Conservation (phyloP, 37 sponge, comb jelly and placozoan genomes). For the Bolinopsis microptera region DNA sequence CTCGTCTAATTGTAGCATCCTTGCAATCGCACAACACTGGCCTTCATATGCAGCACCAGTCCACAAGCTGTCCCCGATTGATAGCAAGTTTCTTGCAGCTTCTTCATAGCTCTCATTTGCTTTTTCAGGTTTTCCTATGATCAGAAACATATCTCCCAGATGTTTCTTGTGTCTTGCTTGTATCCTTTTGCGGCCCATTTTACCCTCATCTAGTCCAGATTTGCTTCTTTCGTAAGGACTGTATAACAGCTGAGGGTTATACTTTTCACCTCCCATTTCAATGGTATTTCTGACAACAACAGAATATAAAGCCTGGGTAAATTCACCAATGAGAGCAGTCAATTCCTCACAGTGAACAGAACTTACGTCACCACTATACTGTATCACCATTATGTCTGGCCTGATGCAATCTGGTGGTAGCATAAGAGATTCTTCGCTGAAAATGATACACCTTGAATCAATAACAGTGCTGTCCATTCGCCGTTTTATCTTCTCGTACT, state of each 20-base stretch:
- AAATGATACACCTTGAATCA: slow-evolving; percentile 45
- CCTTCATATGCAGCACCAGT: slow-evolving; percentile 39
- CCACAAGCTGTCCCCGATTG: slow-evolving; percentile 47
- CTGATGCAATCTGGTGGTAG: slow-evolving; percentile 14
- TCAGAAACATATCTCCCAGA: slow-evolving; percentile 26
- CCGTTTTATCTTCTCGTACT: slow-evolving; percentile 35
- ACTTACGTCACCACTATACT: not conserved
- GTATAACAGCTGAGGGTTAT: slow-evolving; percentile 20
- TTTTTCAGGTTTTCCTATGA: slow-evolving; percentile 56
- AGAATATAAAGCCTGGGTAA: slow-evolving; percentile 48
- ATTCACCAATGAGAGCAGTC: slow-evolving; percentile 44
- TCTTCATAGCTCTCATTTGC: slow-evolving; percentile 39
- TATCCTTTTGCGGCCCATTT: slow-evolving; percentile 38
- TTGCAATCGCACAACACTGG: slow-evolving; percentile 41
- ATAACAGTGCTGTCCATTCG: slow-evolving; percentile 33
- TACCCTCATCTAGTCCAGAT: slow-evolving; percentile 59
- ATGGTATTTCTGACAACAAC: slow-evolving; percentile 22
- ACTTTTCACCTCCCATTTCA: slow-evolving; percentile 48
- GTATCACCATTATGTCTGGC: slow-evolving; percentile 64
- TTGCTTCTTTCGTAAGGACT: slow-evolving; percentile 41
- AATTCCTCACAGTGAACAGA: slow-evolving; percentile 51
- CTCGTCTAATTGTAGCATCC: slow-evolving; percentile 14
- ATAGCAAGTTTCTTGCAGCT: not conserved
- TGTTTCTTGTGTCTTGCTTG: slow-evolving; percentile 47
- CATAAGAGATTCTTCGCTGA: not conserved